Evolutionary conservation across 2,888 invertebrate genomes (phyloP), one percentile per base, ranked within the genome.

Genomic region (Ichneumoninae sp.): DNA sequence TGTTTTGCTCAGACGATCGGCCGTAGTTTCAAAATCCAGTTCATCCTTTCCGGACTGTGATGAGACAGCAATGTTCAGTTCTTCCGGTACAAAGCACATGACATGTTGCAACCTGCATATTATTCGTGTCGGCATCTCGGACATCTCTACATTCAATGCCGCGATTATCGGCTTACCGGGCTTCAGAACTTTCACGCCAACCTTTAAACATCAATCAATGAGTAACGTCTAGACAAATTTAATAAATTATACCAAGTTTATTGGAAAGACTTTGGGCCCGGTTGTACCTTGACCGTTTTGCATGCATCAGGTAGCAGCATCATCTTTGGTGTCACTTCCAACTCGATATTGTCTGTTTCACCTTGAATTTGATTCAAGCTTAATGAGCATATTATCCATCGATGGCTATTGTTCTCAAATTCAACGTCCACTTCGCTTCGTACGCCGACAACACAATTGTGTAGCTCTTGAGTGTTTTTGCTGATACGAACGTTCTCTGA

Each of bases 11-110:
- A 83, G 86, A 76, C 89, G 88, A 82, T 92, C 91, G 16, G 83
- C 76, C 3, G 91, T 84, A 22, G 77, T 88, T 69, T 89, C 87
- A 78, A 93, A 93, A 83, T 90, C 82, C 0, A 93, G 66, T 66
- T 88, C 82, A 6, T 88, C 83, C 26, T 89, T 88, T 36, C 89
- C 86, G 47, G 84, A 86, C 19, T 88, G 86, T 16, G 82, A 83
- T 10, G 85, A 80, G 26, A 93, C 78, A 26, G 85, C 80, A 22
- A 92, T 85, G 74, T 91, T 88, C 7, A 90, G 87, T 66, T 93
- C 90, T 83, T 92, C 93, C 0, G 93, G 91, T 52, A 92, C 90
- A 77, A 93, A 91, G 76, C 92, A 93, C 87, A 93, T 91, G 36
- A 91, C 89, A 60, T 93, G 92, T 22, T 91, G 89, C 71, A 91